A percentile compares a stretch with the other conserved stretches of the same genome.
Conservation (phyloP, 1,140 invertebrate species). For the Apis cerana region DNA sequence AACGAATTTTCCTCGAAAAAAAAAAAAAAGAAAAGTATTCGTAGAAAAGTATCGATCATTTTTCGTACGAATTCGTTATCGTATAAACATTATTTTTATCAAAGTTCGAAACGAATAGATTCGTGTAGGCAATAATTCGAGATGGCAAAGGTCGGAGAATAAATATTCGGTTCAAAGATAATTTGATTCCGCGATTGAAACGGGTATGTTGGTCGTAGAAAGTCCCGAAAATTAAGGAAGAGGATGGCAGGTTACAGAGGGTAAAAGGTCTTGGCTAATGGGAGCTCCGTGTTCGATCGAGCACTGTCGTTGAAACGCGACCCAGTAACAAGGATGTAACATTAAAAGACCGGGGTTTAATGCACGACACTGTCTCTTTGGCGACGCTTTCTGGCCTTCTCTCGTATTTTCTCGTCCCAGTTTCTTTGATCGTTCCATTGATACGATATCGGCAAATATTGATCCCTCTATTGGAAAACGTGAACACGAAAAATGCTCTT, state of each 20-base stretch:
- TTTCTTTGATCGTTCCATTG: slow-evolving; percentile 20
- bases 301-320: slow-evolving; percentile 7
- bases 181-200: background rate
- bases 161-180: background rate
- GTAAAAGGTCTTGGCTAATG: slow-evolving; percentile 10
- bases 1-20: too few species aligned
- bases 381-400: background rate
- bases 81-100: too few species aligned
- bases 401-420: background rate
- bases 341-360: slow-evolving; percentile 4
- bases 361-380: background rate
- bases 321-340: slow-evolving; percentile 16
- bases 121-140: too few species aligned
- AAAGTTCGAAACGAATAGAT: too few species aligned
- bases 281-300: slow-evolving; percentile 2
- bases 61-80: too few species aligned
- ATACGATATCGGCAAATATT: background rate
- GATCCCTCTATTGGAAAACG: background rate
- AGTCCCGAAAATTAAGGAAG: slow-evolving; percentile 5
- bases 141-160: background rate
- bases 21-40: too few species aligned
- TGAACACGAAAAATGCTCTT: background rate
- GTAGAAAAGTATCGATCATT: too few species aligned
- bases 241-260: background rate
- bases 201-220: background rate